These are phyloP conservation scores for Drosophila mayaguana DNA, from an alignment of 2,888 invertebrate genomes.

Conservation along the genomic window DNA sequence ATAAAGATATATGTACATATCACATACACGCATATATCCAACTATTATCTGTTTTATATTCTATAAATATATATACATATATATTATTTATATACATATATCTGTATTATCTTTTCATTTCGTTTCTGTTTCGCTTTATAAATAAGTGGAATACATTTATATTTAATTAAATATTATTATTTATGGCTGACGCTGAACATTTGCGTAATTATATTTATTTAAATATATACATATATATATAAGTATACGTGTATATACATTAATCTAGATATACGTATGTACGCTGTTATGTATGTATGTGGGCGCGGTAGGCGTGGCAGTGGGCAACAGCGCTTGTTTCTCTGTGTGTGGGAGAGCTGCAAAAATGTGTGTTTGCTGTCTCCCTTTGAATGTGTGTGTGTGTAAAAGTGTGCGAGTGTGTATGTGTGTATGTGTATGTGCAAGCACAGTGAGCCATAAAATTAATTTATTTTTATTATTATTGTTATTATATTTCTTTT, in stretches of 20 bases:
- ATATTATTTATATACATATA: conserved; percentile 12
- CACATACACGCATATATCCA: conserved; percentile 2
- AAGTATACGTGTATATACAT: background rate
- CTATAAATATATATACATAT: conserved; percentile 15
- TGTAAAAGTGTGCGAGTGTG: conserved; percentile 13
- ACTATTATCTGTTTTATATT: conserved; percentile 16
- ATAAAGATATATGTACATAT: conserved; percentile 5
- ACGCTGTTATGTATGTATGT: background rate
- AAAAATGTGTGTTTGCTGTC: conserved; percentile 19
- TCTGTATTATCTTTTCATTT: conserved; percentile 43
- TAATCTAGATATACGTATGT: background rate
- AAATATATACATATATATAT: conserved; percentile 37
- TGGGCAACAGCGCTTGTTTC: conserved; percentile 9
- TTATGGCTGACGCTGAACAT: conserved; percentile 59
- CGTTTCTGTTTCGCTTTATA: conserved; percentile 52
- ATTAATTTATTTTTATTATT: conserved; percentile 84
- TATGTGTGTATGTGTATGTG: conserved; percentile 12
- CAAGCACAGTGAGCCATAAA: conserved; percentile 67
- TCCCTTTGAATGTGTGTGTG: conserved; percentile 8
- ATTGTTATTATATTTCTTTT: conserved; percentile 70
- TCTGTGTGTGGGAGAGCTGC: conserved; percentile 25
- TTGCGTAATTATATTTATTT: conserved; percentile 75
- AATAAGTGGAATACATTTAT: conserved; percentile 64
- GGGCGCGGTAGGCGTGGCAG: background rate
- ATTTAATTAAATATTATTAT: conserved; percentile 80